These are phyloP conservation scores for Ceyx margarethae DNA, from an alignment of 2,113 vertebrate species.

Conservation along the genomic window DNA sequence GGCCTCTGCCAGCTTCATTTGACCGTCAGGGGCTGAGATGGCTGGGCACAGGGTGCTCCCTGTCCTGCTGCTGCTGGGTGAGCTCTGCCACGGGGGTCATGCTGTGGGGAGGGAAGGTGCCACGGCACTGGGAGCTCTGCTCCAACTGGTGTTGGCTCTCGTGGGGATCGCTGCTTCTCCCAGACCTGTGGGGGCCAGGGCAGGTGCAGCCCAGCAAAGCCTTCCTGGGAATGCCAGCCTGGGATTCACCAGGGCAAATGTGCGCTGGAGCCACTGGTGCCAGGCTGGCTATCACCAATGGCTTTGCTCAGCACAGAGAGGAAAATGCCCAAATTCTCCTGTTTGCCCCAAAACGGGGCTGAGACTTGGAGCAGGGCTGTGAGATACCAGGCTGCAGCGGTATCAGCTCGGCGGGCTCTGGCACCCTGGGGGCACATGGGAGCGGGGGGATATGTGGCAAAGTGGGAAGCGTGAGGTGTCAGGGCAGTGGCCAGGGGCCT, in stretches of 20 bases:
- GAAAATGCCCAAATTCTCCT: neutral
- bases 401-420: neutral
- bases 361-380: neutral
- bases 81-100: neutral
- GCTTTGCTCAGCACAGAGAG: neutral
- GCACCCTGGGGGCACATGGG: fast-evolving
- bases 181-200: fast-evolving
- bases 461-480: fast-evolving
- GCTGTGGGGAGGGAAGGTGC: neutral
- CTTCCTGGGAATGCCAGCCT: fast-evolving
- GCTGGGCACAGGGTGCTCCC: fast-evolving
- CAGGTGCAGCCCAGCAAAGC: neutral
- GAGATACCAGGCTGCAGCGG: neutral
- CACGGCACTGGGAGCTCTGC: fast-evolving
- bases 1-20: neutral
- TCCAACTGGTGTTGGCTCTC: fast-evolving
- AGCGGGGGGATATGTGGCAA: neutral
- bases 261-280: fast-evolving
- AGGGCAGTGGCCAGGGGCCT: fast-evolving
- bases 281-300: fast-evolving
- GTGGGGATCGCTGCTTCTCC: neutral
- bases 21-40: neutral
- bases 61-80: slow-evolving; percentile 23
- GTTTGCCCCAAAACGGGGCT: neutral
- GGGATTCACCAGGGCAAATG: fast-evolving